Evolutionary conservation across 2,888 invertebrate species (phyloP).

Genomic region (Spilosoma lubricipeda): DNA sequence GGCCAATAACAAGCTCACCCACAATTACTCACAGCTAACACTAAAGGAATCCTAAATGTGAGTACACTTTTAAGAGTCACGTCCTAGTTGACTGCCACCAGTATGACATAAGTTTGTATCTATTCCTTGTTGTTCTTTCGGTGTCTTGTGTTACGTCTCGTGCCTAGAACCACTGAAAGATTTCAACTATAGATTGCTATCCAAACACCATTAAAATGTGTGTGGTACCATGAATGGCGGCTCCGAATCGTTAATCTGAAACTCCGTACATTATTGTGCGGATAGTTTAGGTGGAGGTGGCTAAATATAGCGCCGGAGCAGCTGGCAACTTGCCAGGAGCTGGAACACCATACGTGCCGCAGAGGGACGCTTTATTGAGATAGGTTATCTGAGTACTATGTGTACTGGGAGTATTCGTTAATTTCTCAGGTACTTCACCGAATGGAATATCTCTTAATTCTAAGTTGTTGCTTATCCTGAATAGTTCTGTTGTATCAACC

Average conservation of each 20-base stretch:
- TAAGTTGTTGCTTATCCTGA: background rate
- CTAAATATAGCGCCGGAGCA: slow-evolving; percentile 46
- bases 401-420: background rate
- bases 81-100: background rate
- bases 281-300: slow-evolving; percentile 30
- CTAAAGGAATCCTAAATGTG: background rate
- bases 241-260: slow-evolving; percentile 38
- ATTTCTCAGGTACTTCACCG: background rate
- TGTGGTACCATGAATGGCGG: slow-evolving; percentile 13
- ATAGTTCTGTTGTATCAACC: background rate
- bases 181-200: background rate
- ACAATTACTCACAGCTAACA: background rate
- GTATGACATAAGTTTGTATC: background rate
- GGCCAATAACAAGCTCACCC: background rate
- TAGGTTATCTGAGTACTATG: slow-evolving; percentile 45
- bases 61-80: background rate
- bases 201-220: background rate
- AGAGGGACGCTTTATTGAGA: slow-evolving; percentile 46
- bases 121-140: background rate
- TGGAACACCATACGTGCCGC: slow-evolving; percentile 49
- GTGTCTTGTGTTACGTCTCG: background rate
- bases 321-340: slow-evolving; percentile 47
- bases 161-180: background rate
- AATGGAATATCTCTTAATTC: background rate
- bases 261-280: slow-evolving; percentile 22